phyloP scores from a whole-genome alignment of 2,113 vertebrate species.

The Chlamydotis undulata region DNA sequence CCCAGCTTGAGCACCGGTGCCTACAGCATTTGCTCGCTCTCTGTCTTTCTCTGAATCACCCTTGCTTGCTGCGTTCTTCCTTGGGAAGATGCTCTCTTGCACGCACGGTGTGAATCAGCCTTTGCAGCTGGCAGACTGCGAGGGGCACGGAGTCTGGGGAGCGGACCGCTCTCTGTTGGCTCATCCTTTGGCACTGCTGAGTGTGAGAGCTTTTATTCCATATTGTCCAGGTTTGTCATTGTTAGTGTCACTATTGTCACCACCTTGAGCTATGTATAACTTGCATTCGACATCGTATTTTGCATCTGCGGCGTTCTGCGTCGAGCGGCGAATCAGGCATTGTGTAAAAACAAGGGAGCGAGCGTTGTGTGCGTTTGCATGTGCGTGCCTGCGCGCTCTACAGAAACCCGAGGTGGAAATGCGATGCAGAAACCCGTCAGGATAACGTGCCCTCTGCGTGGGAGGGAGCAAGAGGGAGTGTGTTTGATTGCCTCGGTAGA shows the following conservation, averaged over 20 bases:
- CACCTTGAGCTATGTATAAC: background rate
- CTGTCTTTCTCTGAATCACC: background rate
- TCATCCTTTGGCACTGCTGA: background rate
- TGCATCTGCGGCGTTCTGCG: fast-evolving
- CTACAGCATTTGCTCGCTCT: background rate
- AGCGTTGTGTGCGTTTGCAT: fast-evolving
- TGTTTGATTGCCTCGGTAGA: background rate
- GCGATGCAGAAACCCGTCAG: background rate
- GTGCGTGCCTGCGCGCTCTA: too few species aligned
- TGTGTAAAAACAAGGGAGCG: too few species aligned
- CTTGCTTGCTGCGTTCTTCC: background rate
- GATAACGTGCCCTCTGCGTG: background rate
- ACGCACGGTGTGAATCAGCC: too few species aligned
- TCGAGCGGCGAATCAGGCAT: background rate
- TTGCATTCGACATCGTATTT: background rate
- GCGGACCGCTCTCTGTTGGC: background rate
- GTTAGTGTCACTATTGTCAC: background rate
- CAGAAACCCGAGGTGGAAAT: background rate
- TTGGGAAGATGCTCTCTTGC: background rate
- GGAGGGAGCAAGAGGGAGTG: background rate
- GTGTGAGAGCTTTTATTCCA: background rate
- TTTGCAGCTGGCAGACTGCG: background rate
- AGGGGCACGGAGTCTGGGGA: too few species aligned
- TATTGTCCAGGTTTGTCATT: background rate
- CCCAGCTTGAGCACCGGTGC: background rate